Evolutionary conservation across 35 echinoderm and acorn worm species (phyloP), one percentile per base, ranked within the genome.

Genomic region (Stichopus chloronotus): DNA sequence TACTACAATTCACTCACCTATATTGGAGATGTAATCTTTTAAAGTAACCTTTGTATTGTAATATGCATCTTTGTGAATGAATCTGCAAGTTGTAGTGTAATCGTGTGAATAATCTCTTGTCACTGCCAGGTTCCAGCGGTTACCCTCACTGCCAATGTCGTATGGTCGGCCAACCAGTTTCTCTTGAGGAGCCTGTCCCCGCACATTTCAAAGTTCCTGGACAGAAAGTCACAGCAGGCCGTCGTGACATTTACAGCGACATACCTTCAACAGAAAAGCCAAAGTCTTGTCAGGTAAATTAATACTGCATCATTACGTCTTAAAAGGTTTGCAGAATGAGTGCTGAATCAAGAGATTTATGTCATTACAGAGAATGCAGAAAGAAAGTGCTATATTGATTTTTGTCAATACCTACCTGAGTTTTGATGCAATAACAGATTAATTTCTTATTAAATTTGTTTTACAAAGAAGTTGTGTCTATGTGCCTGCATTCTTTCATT

Each of bases 121-220:
- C 63, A 56, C 90, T 16, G 82, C 5, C 79, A 98, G 97, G 92
- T 98, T 86, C 97, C 97, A 17, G 93, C 97, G 9, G 96, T 98
- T 25, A 98, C 93, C 25, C 91, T 98, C 59, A 98, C 95, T 55
- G 97, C 93, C 56, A 98, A 98, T 72, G 92, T 98, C 17, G 95
- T 98, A 19, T 98, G 97, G 97, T 98, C 95, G 60, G 91, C 97
- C 79, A 96, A 98, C 71, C 93, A 98, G 93, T 98, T 98, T 81
- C 92, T 98, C 13, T 82, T 98, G 54, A 87, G 92, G 71, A 96
- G 97, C 85, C 95, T 98, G 10, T 98, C 97, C 58, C 97, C 97
- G 17, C 97, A 98, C 77, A 96, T 98, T 24, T 87, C 95, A 56
- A 91, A 96, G 72, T 60, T 98, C 17, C 92, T 98, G 60, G 97